Conservation (phyloP, 2,113 vertebrate species). For the Eubucco bourcierii region DNA sequence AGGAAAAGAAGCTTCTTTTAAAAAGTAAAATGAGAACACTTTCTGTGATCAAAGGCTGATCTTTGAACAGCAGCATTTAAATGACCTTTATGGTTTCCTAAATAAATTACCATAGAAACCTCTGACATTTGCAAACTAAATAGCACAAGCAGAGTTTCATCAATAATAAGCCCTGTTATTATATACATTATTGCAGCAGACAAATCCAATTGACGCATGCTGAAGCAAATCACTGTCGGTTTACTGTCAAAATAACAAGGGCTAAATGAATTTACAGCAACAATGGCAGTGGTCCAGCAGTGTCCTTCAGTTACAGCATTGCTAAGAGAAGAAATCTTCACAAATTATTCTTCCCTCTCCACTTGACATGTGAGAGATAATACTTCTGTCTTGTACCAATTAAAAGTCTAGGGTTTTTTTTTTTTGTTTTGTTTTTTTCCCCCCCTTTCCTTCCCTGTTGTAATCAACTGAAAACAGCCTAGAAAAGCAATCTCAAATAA, state of each 20-base stretch:
- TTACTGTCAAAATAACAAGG: constrained; percentile 76
- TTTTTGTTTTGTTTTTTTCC: no score
- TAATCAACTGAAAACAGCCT: neutral
- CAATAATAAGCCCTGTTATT: constrained; percentile 76
- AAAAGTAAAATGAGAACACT: neutral
- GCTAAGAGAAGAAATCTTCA: constrained; percentile 19
- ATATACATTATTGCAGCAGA: constrained; percentile 74
- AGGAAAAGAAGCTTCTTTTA: constrained; percentile 23
- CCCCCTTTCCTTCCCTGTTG: neutral
- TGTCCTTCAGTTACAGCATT: constrained; percentile 19
- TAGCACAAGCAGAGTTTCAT: constrained; percentile 70
- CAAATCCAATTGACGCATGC: constrained; percentile 70
- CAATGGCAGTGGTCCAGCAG: constrained; percentile 60
- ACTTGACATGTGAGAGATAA: neutral
- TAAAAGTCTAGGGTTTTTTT: neutral
- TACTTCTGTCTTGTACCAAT: neutral
- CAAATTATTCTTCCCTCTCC: neutral
- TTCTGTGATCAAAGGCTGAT: constrained; percentile 53
- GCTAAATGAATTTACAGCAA: constrained; percentile 67
- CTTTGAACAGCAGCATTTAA: constrained; percentile 73
- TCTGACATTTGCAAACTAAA: constrained; percentile 81
- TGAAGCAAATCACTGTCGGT: constrained; percentile 70
- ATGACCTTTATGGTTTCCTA: constrained; percentile 78
- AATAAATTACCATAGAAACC: constrained; percentile 78
- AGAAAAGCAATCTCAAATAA: neutral